Base-by-base conservation (phyloP, 2,888 invertebrate genomes). In the Amphimallon solstitiale region DNA sequence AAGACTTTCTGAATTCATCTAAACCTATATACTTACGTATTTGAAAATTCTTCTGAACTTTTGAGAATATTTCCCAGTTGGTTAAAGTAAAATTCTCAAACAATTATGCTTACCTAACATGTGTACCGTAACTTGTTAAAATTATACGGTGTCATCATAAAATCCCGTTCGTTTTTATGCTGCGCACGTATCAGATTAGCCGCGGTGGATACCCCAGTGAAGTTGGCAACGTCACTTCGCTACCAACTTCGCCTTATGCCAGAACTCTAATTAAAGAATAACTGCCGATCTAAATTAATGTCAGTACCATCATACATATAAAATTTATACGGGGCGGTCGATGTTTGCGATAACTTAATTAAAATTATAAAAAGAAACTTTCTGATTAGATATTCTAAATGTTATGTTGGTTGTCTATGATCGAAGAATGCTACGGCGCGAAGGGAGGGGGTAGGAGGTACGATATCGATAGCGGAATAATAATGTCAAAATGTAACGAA, bases 111-210 rank as follows among this genome's bases (percentile, higher is more conserved):
- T 29, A 29, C 29, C 29, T 29, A 29, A 29, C 6, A 29, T 29
- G 29, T 29, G 29, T 29, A 29, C 23, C 23, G 12, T 12, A 12
- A 10, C 48, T 48, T 48, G 54, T 54, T 40, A 40, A 78, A 79
- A 79, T 79, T 78, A 78, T 76, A 77, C 73, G 73, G 75, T 74
- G 73, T 77, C 76, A 76, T 75, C 75, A 74, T 76, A 75, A 75
- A 76, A 76, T 68, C 74, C 67, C 67, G 65, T 69, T 71, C 70
- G 71, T 77, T 72, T 73, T 70, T 72, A 78, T 78, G 75, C 78
- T 69, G 66, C 52, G 73, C 79, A 79, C 79, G 79, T 79, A 75
- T 78, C 75, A 78, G 77, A 79, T 79, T 79, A 79, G 77, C 76
- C 76, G 71, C 72, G 67, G 65, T 69, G 71, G 69, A 71, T 70